Conservation (phyloP, 2,797 vertebrate genomes). For the Miichthys miiuy region DNA sequence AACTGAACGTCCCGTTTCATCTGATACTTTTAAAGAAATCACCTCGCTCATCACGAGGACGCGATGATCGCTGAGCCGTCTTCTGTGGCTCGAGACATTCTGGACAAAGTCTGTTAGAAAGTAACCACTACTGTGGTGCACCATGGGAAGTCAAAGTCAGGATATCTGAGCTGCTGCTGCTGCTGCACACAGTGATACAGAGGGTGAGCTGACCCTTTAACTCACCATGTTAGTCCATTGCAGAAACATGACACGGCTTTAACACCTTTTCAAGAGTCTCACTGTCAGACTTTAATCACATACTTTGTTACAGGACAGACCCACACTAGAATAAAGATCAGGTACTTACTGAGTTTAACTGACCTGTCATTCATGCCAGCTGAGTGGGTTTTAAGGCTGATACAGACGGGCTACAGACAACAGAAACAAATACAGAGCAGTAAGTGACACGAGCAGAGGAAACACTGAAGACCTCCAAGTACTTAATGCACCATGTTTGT, state of each 20-base stretch:
- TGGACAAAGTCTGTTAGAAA: no score
- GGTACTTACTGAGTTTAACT: constrained; percentile 97
- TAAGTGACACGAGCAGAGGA: constrained; percentile 81
- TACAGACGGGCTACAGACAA: constrained; percentile 95
- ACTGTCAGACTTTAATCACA: neutral
- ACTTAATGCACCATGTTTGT: neutral
- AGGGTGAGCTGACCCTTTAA: neutral
- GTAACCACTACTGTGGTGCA: no score
- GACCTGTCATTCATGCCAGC: constrained; percentile 97
- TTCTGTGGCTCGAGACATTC: no score
- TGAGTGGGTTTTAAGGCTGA: constrained; percentile 89
- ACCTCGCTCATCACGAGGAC: no score
- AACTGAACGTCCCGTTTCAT: no score
- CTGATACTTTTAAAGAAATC: no score
- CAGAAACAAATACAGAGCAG: constrained; percentile 90
- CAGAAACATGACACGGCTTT: neutral
- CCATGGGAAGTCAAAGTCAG: no score
- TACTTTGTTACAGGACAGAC: constrained; percentile 48
- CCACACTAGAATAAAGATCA: constrained; percentile 82
- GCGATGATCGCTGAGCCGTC: no score
- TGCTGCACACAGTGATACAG: neutral
- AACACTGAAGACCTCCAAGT: constrained; percentile 17
- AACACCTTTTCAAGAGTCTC: neutral
- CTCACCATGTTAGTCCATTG: constrained; percentile 52
- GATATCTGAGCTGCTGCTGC: neutral